These are phyloP conservation scores for Stictocephala bisonia DNA, from an alignment of 2,888 invertebrate genomes.

Conservation along the genomic window DNA sequence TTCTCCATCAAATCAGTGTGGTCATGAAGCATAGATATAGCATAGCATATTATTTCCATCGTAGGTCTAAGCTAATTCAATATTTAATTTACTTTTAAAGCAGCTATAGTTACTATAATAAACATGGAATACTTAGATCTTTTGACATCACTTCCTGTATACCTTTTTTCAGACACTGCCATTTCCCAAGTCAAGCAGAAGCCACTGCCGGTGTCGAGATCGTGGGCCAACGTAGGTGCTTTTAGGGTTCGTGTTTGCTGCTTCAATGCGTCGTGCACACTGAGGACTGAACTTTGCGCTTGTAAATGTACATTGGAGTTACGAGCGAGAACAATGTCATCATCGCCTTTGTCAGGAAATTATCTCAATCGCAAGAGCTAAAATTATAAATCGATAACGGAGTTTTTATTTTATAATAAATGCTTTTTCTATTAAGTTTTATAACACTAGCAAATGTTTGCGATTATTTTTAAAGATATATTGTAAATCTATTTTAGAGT, in stretches of 20 bases:
- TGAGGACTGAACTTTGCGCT: slow-evolving; percentile 41
- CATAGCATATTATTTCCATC: too few species aligned
- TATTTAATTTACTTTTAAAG: too few species aligned
- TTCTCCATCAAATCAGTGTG: too few species aligned
- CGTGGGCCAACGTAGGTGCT: slow-evolving; percentile 47
- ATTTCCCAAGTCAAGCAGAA: slow-evolving; percentile 33
- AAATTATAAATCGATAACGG: slow-evolving; percentile 3
- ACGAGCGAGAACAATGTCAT: slow-evolving; percentile 36
- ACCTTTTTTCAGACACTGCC: slow-evolving; percentile 47
- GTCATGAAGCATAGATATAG: too few species aligned
- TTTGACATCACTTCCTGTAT: too few species aligned
- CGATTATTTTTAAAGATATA: slow-evolving; percentile 41
- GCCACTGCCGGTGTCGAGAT: slow-evolving; percentile 46
- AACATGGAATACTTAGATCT: too few species aligned
- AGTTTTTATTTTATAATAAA: slow-evolving; percentile 38
- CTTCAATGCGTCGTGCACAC: slow-evolving; percentile 44
- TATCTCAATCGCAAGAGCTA: slow-evolving; percentile 25
- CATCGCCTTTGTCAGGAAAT: too few species aligned
- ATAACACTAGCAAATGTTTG: slow-evolving; percentile 42
- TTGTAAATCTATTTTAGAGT: slow-evolving; percentile 42
- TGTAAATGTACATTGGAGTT: slow-evolving; percentile 45
- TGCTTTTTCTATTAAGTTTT: slow-evolving; percentile 45
- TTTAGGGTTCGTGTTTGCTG: slow-evolving; percentile 40
- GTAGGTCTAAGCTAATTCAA: too few species aligned
- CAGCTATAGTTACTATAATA: too few species aligned